Conservation (phyloP, 2,888 invertebrate species). For the Lasioglossum morio region DNA sequence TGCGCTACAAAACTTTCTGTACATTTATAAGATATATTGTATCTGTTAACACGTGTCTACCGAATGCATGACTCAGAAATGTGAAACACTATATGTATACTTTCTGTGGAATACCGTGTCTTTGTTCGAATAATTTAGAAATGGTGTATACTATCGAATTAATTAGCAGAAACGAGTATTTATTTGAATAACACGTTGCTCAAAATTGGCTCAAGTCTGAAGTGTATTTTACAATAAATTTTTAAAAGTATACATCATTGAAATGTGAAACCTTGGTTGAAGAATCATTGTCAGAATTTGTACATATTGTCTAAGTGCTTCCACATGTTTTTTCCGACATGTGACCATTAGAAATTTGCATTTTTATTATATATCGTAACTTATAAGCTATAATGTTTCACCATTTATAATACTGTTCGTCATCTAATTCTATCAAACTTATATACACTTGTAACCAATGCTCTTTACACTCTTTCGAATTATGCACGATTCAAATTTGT, state of each 20-base stretch:
- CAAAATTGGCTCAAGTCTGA: neutral
- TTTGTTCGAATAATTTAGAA: constrained; percentile 20
- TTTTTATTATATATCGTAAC: constrained; percentile 56
- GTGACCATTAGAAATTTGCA: constrained; percentile 57
- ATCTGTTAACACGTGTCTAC: constrained; percentile 23
- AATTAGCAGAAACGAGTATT: neutral
- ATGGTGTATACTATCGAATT: constrained; percentile 36
- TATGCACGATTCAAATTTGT: constrained; percentile 43
- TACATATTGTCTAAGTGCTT: constrained; percentile 53
- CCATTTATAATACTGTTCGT: constrained; percentile 56
- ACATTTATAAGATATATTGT: constrained; percentile 21
- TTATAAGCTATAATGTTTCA: constrained; percentile 56
- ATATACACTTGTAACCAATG: constrained; percentile 46
- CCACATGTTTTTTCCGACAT: constrained; percentile 53
- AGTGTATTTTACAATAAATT: constrained; percentile 8
- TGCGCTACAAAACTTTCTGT: constrained; percentile 35
- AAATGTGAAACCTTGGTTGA: constrained; percentile 28
- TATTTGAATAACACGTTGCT: neutral
- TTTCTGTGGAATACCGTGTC: neutral
- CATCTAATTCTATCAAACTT: constrained; percentile 54
- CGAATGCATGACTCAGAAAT: constrained; percentile 6
- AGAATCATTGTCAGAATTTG: constrained; percentile 33
- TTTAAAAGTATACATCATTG: constrained; percentile 45
- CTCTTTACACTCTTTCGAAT: constrained; percentile 45
- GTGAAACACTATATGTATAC: constrained; percentile 15